Percentiles rank a stretch among this genome's conserved stretches.
These are phyloP conservation scores for Drosophila kepulauana DNA, from an alignment of 1,140 invertebrate genomes.

Conservation along the genomic window DNA sequence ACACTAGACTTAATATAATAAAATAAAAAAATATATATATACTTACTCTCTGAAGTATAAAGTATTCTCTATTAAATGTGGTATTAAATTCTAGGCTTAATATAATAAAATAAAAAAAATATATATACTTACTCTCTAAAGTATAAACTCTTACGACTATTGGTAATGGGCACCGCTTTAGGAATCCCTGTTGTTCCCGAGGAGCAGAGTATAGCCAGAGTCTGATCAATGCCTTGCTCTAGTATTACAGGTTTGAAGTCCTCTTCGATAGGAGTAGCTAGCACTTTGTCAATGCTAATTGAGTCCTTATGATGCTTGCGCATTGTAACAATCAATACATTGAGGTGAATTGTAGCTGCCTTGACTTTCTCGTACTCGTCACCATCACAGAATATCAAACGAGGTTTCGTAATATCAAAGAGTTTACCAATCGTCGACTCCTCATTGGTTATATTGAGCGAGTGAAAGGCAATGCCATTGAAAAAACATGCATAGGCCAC, in stretches of 20 bases:
- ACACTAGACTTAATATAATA: too few relatives aligned
- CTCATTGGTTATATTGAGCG: conserved; percentile 61
- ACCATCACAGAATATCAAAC: conserved; percentile 73
- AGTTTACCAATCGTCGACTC: conserved; percentile 52
- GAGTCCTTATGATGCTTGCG: conserved; percentile 47
- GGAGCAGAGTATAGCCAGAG: conserved; percentile 85
- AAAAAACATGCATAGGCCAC: conserved; percentile 73
- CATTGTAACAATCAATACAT: conserved; percentile 64
- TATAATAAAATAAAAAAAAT: too few relatives aligned
- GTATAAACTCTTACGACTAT: conserved; percentile 51
- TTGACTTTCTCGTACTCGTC: conserved; percentile 62
- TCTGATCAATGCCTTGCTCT: conserved; percentile 59
- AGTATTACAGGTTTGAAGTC: conserved; percentile 55
- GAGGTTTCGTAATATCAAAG: conserved; percentile 60
- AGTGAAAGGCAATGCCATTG: conserved; percentile 69
- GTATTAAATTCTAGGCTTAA: too few relatives aligned
- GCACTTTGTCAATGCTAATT: conserved; percentile 47
- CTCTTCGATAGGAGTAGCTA: conserved; percentile 40
- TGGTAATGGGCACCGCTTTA: conserved; percentile 90
- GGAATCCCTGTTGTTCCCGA: conserved; percentile 92
- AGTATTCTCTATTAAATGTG: too few relatives aligned
- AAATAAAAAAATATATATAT: too few relatives aligned
- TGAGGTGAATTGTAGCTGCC: conserved; percentile 34
- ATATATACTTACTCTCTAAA: conserved; percentile 48
- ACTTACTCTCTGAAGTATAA: too few relatives aligned